These are phyloP conservation scores for Hecatera dysodea DNA, from an alignment of 2,888 invertebrate species.

Conservation along the genomic window DNA sequence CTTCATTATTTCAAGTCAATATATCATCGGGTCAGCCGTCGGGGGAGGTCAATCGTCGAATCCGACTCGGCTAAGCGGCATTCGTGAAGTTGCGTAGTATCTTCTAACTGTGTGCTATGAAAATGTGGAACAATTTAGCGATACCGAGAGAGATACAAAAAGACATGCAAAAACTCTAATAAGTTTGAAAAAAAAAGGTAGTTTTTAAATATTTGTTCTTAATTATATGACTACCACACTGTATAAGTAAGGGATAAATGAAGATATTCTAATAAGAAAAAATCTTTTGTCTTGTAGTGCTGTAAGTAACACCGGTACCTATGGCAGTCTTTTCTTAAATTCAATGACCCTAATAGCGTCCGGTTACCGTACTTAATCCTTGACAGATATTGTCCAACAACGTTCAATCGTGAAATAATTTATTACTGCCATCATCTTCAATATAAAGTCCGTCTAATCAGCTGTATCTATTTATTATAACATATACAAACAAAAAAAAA, in stretches of 20 bases:
- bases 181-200: no score
- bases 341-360: not conserved
- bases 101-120: not conserved
- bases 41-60: not conserved
- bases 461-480: no score
- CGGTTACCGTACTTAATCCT: not conserved
- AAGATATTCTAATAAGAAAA: no score
- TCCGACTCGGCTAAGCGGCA: not conserved
- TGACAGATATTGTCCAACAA: not conserved
- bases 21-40: not conserved
- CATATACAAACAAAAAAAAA: no score
- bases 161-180: no score
- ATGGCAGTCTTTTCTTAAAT: not conserved
- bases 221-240: no score
- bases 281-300: no score
- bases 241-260: no score
- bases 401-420: not conserved
- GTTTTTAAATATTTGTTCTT: no score
- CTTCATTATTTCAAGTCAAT: not conserved
- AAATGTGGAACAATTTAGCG: no score
- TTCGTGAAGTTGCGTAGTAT: not conserved
- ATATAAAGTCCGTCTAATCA: no score
- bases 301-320: not conserved
- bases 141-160: no score
- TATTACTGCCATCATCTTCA: not conserved